Evolutionary conservation across 2,113 vertebrate species (phyloP), one percentile per base, ranked within the genome.

Genomic region (Tamias sibiricus): DNA sequence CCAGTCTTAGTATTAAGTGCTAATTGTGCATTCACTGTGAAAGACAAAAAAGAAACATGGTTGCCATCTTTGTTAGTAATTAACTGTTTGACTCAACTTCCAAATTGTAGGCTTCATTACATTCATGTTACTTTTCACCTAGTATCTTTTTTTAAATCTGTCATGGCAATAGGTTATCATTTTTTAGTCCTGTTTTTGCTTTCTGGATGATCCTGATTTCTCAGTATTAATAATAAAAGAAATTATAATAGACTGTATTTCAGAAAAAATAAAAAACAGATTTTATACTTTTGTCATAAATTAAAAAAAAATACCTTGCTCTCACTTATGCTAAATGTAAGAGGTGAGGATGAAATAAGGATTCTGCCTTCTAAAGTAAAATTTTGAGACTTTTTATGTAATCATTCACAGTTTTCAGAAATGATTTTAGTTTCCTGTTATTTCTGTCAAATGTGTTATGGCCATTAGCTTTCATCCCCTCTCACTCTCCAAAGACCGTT

Each of bases 11-110:
- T 97, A 97, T 97, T 98, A 98, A 98, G 97, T 98, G 97, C 96
- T 98, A 98, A 98, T 97, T 94, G 54, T 97, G 94, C 90, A 97
- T 97, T 98, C 97, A 57, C 98, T 96, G 93, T 86, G 95, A 97
- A 98, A 97, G 98, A 97, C 97, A 59, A 98, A 42, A 98, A 98
- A 97, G 98, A 97, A 97, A 95, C 97, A 68, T 87, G 95, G 95
- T 98, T 98, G 98, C 91, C 98, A 87, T 95, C 90, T 97, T 98
- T 98, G 94, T 83, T 98, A 97, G 98, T 97, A 98, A 98, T 98
- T 98, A 97, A 97, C 93, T 95, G 92, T 66, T 98, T 96, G 93
- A 97, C 95, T 98, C 96, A 80, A 86, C 96, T 97, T 97, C 94
- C 91, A 97, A 98, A 98, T 97, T 98, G 96, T 97, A 96, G 97